Conservation (phyloP, 2,888 invertebrate genomes). For the Orthosia incerta region DNA sequence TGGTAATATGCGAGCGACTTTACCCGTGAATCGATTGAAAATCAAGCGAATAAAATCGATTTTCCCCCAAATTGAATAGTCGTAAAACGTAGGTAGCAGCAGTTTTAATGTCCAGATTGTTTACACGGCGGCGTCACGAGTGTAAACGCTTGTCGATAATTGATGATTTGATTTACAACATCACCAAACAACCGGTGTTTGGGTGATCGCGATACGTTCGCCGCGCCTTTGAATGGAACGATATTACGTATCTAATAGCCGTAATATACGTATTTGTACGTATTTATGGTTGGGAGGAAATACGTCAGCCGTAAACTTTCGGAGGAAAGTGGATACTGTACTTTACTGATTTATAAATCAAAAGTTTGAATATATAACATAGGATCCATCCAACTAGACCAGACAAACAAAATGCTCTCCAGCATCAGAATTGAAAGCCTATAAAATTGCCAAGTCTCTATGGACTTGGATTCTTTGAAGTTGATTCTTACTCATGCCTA, state of each 20-base stretch:
- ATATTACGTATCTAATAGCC: conserved; percentile 75
- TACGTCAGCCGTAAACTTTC: conserved; percentile 25
- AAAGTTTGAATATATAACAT: not conserved
- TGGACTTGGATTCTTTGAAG: not conserved
- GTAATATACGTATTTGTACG: conserved; percentile 63
- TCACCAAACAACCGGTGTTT: conserved; percentile 91
- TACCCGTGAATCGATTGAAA: conserved; percentile 86
- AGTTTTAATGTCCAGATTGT: conserved; percentile 89
- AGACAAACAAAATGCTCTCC: not conserved
- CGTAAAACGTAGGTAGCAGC: conserved; percentile 88
- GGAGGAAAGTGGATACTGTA: conserved; percentile 1
- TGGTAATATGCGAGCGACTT: conserved; percentile 81
- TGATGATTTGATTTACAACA: conserved; percentile 91
- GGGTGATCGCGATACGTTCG: conserved; percentile 82
- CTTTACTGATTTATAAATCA: conserved; percentile 16
- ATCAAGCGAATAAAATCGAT: conserved; percentile 90
- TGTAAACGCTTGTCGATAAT: conserved; percentile 91
- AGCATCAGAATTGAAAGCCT: not conserved
- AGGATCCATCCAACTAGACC: not conserved
- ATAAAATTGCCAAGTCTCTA: not conserved
- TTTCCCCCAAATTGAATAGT: conserved; percentile 90
- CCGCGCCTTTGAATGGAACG: conserved; percentile 83
- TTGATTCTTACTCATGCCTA: not conserved
- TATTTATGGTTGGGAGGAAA: conserved; percentile 50
- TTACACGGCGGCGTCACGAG: conserved; percentile 90